Evolutionary conservation across 2,113 vertebrate species (phyloP), one percentile per base, ranked within the genome.

Genomic region (Catharus fuscescens): DNA sequence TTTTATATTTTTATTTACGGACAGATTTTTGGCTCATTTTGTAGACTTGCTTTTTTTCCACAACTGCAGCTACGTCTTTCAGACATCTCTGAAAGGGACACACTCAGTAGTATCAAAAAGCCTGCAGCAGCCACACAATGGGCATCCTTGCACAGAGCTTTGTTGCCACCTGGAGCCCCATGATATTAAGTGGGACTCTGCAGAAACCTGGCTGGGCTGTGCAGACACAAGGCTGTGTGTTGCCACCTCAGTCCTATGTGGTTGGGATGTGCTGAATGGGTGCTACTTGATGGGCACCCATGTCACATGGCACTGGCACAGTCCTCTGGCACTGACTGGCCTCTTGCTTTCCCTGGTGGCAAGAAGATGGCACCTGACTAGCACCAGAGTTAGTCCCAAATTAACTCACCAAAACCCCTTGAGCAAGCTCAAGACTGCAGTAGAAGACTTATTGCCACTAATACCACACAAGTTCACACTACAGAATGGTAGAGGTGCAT

Each of bases 281-380:
- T 24, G 19, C 2, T 73, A 7, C 14, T 38, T 70, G 60, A 48
- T 1, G 2, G 52, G 28, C 74, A 50, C 17, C 17, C 19, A 3
- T 5, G 21, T 18, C 47, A 23, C 38, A 4, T 8, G 47, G 47
- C 86, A 74, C 52, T 45, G 60, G 36, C 77, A 67, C 31, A 18
- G 20, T 4, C 32, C 45, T 60, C 62, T 67, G 53, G 31, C 53
- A 67, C 32, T 15, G 24, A 67, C 32, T 15, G 24, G 11, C 20
- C 34, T 67, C 44, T 61, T 31, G 3, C 69, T 32, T 67, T 67
- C 7, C 74, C 38, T 0, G 0, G 38, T 5, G 15, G 28, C 31
- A 72, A 20, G 24, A 57, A 73, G 61, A 19, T 34, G 28, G 34
- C 66, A 82, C 45, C 54, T 26, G 20, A 23, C 26, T 38, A 32